Evolutionary conservation across 2,797 vertebrate genomes (phyloP).

Genomic region (Argyrosomus regius): DNA sequence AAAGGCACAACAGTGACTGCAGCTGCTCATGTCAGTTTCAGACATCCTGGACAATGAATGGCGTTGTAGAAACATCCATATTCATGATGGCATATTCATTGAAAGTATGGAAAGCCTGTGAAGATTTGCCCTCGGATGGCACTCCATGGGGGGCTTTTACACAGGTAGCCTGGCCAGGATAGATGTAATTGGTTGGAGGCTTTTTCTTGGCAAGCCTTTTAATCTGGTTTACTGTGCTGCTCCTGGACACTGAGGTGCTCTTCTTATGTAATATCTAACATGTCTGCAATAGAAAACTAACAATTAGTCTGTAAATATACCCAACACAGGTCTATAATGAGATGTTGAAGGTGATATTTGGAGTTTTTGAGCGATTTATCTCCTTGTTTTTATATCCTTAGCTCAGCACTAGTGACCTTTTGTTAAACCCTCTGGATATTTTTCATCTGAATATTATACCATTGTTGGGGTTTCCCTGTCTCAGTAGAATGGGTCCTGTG

Average conservation of each 20-base stretch:
- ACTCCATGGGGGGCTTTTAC: not conserved
- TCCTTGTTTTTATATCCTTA: not conserved
- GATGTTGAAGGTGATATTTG: not conserved
- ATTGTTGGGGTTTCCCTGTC: not conserved
- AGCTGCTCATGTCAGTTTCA: constrained; percentile 26
- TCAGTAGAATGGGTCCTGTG: constrained; percentile 8
- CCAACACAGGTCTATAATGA: not conserved
- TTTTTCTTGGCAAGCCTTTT: constrained; percentile 49
- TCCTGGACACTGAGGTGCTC: constrained; percentile 11
- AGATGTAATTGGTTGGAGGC: constrained; percentile 58
- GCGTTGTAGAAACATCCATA: not conserved
- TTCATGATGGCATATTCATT: not conserved
- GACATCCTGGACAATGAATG: not conserved
- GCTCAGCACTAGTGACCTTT: not conserved
- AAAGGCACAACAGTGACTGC: not conserved
- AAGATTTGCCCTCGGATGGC: constrained; percentile 40
- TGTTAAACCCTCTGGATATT: not conserved
- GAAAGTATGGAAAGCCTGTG: constrained; percentile 1
- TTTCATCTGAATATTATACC: constrained; percentile 23
- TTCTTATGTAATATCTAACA: constrained; percentile 17
- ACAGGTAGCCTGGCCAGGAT: constrained; percentile 36
- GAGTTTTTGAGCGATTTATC: not conserved
- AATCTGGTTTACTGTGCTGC: constrained; percentile 59
- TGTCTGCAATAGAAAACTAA: not conserved
- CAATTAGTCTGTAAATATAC: rapidly evolving